A percentile compares a stretch with the other conserved stretches of the same genome.
phyloP scores from a whole-genome alignment of 2,797 vertebrate species.

The Hirundo rustica region DNA sequence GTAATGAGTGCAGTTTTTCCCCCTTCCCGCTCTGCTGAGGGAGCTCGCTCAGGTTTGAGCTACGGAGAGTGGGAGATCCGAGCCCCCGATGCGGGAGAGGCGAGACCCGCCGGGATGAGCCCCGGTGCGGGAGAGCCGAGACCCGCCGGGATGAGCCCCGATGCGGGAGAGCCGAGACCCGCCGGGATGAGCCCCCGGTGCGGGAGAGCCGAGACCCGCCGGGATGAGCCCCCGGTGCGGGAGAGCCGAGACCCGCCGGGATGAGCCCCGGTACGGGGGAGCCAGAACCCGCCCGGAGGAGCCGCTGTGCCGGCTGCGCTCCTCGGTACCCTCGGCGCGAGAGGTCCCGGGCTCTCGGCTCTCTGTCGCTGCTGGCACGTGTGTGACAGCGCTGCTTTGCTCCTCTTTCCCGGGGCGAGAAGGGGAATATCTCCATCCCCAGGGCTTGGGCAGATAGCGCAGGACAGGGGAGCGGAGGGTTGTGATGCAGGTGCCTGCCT shows the following conservation, averaged over 20 bases:
- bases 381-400: neutral
- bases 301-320: neutral
- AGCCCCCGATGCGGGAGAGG: rapidly evolving
- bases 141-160: too few relatives aligned
- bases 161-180: too few relatives aligned
- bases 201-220: rapidly evolving
- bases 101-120: neutral
- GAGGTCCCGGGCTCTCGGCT: neutral
- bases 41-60: neutral
- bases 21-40: neutral
- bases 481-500: neutral
- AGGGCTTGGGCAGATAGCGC: neutral
- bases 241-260: neutral
- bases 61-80: neutral
- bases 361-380: neutral
- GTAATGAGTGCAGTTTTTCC: neutral
- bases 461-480: neutral
- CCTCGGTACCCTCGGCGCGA: neutral
- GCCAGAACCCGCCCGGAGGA: neutral
- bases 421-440: neutral
- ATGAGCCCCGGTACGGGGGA: neutral
- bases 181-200: too few relatives aligned
- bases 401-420: neutral
- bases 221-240: neutral
- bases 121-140: neutral